Percentiles rank a stretch among this genome's conserved stretches.
Conservation (phyloP, 2,797 vertebrate genomes). For the Podarcis lilfordi region DNA sequence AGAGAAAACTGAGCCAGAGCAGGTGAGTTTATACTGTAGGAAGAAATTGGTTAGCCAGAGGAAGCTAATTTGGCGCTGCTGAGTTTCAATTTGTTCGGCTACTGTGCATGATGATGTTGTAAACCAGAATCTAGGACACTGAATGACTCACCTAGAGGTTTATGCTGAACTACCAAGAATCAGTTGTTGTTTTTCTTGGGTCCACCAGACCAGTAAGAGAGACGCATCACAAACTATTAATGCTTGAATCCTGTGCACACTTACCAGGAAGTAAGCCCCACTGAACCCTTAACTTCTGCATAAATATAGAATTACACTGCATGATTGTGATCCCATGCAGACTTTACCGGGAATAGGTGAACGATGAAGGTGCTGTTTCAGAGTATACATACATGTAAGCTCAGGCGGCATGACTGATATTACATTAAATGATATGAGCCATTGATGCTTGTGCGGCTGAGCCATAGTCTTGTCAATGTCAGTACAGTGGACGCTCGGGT, state of each 20-base stretch:
- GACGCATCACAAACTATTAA: not conserved
- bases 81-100: constrained; percentile 8
- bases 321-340: no score
- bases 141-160: not conserved
- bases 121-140: not conserved
- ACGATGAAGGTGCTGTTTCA: not conserved
- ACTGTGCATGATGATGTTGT: not conserved
- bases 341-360: not conserved
- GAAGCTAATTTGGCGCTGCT: constrained; percentile 2
- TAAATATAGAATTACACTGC: not conserved
- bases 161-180: not conserved
- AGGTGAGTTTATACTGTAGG: constrained; percentile 7
- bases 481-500: no score
- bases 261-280: not conserved
- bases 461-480: not conserved
- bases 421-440: not conserved
- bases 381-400: not conserved
- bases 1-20: not conserved
- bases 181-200: no score
- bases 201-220: no score
- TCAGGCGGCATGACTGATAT: not conserved
- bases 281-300: not conserved
- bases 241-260: not conserved
- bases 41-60: constrained; percentile 15
- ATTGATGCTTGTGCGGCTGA: no score